Evolutionary conservation across 2,797 vertebrate genomes (phyloP), one percentile per base, ranked within the genome.

Genomic region (Sebastes taczanowskii): DNA sequence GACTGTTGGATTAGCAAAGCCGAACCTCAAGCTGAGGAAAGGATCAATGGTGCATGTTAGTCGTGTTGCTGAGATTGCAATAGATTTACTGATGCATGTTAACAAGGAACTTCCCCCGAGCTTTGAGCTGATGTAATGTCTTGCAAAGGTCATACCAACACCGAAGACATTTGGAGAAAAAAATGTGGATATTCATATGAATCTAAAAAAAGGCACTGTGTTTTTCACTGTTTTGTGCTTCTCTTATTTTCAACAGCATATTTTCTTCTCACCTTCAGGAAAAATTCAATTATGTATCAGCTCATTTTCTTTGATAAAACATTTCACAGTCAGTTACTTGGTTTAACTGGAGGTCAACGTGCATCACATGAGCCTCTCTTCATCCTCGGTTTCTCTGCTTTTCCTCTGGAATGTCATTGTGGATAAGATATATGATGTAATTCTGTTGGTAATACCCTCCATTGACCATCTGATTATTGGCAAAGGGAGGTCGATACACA

Each of bases 401-500:
- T 25, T 25, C 22, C 14, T 30, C 34, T 10, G 13, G 34, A 3
- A 52, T 49, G 55, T 20, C 46, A 20, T 49, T 49, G 46, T 63
- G 13, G 5, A 56, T 29, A 56, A 59, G 62, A 83, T 58, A 58
- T 5, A 46, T 60, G 53, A 60, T 73, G 14, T 38, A 20, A 71
- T 63, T 75, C 3, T 71, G 56, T 53, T 27, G 16, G 10, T 80
- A 62, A 46, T 18, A 59, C 6, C 61, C 13, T 20, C 6, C 35
- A 73, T 71, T 69, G 30, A 61, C 23, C 29, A 46, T 70, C 11
- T 80, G 49, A 76, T 73, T 59, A 78, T 55, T 81, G 64, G 32
- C 29, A 74, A 27, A 46, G 32, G 42, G 11, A 68, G 10, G 34
- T 77, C 9, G 1, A 74, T 62, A 14, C 22, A 34, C 53, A 32